Base-by-base conservation (phyloP, 2,888 invertebrate species). In the Itoplectis maculator region DNA sequence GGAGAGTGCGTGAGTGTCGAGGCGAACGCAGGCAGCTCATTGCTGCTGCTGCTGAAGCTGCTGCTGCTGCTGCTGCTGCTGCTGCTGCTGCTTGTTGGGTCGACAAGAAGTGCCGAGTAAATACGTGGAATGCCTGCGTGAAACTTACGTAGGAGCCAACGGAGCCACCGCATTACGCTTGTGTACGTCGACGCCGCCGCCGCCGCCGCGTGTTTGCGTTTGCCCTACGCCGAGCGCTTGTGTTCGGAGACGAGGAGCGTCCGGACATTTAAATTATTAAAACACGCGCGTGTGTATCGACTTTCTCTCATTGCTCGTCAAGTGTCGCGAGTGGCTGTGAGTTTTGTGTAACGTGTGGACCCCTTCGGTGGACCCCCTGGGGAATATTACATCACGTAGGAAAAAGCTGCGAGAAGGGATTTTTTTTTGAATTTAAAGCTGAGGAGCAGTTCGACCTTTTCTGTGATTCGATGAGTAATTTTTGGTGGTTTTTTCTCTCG, bases 61-160 rank as follows among this genome's bases (percentile, higher is more conserved):
- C n/a, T n/a, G n/a, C n/a, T n/a, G n/a, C n/a, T n/a, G n/a, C n/a
- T n/a, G n/a, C n/a, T n/a, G n/a, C n/a, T n/a, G n/a, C n/a, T n/a
- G n/a, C n/a, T n/a, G n/a, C n/a, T n/a, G n/a, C n/a, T n/a, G n/a
- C n/a, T n/a, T n/a, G 51, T 4, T 54, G 23, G 61, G 13, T 61
- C 66, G 68, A 11, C 47, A 13, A 51, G 49, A 72, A 73, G 65
- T 56, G 72, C 40, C 40, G 70, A 59, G 49, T 73, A 73, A 81
- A 81, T 69, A 78, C 75, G 73, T 81, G 73, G 66, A 81, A 81
- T 81, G 73, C 69, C 37, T 75, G 45, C n/a, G n/a, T 20, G 42
- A 77, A 77, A 68, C 66, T 47, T 65, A 81, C 76, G 54, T 56
- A 69, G 49, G 47, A 68, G 47, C 20, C n/a, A n/a, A 18, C 45